Evolutionary conservation across 2,797 vertebrate genomes (phyloP), one percentile per base, ranked within the genome.

Genomic region (Myotis findleyi): DNA sequence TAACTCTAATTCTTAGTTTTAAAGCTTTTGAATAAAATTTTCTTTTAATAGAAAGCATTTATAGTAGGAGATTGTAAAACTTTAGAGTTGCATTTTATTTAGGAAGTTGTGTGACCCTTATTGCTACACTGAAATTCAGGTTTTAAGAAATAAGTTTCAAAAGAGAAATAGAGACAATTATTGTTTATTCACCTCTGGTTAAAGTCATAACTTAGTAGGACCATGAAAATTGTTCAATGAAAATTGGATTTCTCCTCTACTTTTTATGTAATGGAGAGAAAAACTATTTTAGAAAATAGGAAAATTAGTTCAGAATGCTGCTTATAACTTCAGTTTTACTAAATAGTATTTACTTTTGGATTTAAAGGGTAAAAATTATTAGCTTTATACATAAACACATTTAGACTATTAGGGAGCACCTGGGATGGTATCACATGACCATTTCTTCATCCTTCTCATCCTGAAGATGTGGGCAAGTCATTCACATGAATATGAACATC

Each of bases 21-120:
- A 91, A 96, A 75, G 18, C 8, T 66, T 88, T 33, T 36, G 9
- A 89, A 64, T 79, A 86, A 59, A 53, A 90, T 76, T 80, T 87
- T 2, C 18, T 89, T 69, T 92, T 76, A 93, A 68, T 69, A 27
- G 16, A 87, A 72, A 87, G 7, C 8, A 49, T 53, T 69, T 73
- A 3, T 17, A 75, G 75, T 53, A 87, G 68, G 13, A 3, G 84
- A 55, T 81, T 92, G 3, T 30, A 85, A 73, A 87, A 77, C 7
- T 27, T 49, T 81, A 76, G 55, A 83, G 17, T 71, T 85, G 33
- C 5, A 3, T 89, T 94, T 91, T 53, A 62, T 33, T 88, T 71
- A 55, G 47, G 13, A 86, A 57, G 36, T 68, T 66, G 9, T 79
- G 4, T 44, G 49, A 51, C 5, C 6, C 0, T 91, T 51, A 72